phyloP scores from a whole-genome alignment of 2,113 vertebrate species.

The Fulica atra region DNA sequence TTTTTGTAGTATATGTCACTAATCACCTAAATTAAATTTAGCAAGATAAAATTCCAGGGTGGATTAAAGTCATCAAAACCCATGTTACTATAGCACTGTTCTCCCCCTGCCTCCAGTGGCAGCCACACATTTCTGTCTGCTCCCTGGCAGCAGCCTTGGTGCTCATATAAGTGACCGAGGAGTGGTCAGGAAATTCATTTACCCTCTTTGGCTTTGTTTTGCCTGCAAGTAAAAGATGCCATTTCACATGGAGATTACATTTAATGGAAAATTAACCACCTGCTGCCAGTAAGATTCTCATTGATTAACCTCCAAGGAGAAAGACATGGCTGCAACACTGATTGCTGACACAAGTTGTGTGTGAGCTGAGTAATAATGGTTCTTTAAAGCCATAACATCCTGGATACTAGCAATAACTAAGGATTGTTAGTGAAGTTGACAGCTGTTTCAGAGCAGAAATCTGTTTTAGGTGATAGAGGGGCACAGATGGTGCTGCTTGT shows the following conservation, averaged over 20 bases:
- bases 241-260: background rate
- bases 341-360: background rate
- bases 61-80: background rate
- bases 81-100: background rate
- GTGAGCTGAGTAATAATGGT: background rate
- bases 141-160: background rate
- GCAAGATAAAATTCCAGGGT: background rate
- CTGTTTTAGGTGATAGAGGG: background rate
- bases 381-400: background rate
- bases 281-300: background rate
- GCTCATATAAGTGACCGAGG: background rate
- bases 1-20: background rate
- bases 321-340: background rate
- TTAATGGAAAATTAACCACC: slow-evolving; percentile 9
- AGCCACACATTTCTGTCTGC: background rate
- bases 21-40: background rate
- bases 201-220: background rate
- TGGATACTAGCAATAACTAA: background rate
- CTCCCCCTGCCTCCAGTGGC: background rate
- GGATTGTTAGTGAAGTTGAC: background rate
- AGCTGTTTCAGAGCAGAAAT: background rate
- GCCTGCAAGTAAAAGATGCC: background rate
- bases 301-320: background rate
- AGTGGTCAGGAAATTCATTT: background rate
- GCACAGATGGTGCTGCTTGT: background rate